A percentile compares a stretch with the other conserved stretches of the same genome.
Evolutionary conservation across 2,113 vertebrate species (phyloP).

Genomic region (Ammodytes marinus): DNA sequence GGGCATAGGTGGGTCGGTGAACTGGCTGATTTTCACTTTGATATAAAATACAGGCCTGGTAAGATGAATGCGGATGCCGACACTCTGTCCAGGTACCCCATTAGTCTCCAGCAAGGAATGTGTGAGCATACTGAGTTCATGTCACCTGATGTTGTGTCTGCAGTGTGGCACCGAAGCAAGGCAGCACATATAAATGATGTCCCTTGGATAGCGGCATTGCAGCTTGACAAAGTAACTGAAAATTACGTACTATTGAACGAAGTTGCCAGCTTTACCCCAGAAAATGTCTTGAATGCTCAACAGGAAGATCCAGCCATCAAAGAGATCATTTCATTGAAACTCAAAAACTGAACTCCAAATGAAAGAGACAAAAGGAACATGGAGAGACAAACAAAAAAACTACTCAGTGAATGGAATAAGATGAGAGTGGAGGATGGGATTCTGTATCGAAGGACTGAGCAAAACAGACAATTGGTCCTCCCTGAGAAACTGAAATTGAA

Average conservation of each 20-base stretch:
- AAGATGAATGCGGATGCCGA: constrained; percentile 4
- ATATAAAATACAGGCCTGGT: not conserved
- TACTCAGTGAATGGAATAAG: not conserved
- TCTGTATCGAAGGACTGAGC: not conserved
- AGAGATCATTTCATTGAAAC: not conserved
- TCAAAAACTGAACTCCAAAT: not conserved
- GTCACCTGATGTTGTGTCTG: not conserved
- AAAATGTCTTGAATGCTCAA: constrained; percentile 19
- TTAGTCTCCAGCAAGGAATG: not conserved
- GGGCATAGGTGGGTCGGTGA: not conserved
- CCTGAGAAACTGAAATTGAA: not conserved
- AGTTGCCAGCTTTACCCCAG: not conserved
- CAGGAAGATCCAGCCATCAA: constrained; percentile 14
- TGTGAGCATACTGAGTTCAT: not conserved
- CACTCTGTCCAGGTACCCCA: not conserved
- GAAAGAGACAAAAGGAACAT: not conserved
- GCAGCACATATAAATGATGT: not conserved
- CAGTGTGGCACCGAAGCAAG: constrained; percentile 23
- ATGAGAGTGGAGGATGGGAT: not conserved
- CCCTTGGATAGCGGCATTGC: not conserved
- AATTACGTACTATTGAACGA: not conserved
- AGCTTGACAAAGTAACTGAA: not conserved
- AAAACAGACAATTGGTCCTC: too few species aligned
- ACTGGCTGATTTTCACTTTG: constrained; percentile 1
- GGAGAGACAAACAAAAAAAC: too few species aligned